phyloP scores from a whole-genome alignment of 2,888 invertebrate genomes.

The Papilio gigon region DNA sequence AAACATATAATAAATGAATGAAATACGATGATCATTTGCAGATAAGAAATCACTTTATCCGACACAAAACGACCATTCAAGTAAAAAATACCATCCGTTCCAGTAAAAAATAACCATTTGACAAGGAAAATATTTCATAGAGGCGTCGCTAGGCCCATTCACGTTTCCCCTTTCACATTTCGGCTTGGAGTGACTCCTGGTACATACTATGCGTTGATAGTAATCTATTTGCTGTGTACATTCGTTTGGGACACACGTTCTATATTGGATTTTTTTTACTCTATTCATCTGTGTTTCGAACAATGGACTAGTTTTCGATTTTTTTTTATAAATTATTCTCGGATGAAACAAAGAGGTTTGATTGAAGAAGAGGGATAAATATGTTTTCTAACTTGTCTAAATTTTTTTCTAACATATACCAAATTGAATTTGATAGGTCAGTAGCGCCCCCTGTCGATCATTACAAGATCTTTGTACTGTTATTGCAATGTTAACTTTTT shows the following conservation, averaged over 20 bases:
- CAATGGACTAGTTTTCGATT: neutral
- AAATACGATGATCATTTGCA: constrained; percentile 36
- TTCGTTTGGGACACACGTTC: constrained; percentile 25
- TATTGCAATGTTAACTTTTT: too few relatives aligned
- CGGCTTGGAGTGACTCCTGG: constrained; percentile 35
- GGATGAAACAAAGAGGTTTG: neutral
- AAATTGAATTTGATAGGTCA: too few relatives aligned
- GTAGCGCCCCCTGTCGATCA: too few relatives aligned
- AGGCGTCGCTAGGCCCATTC: constrained; percentile 38
- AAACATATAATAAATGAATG: constrained; percentile 26
- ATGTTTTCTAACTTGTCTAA: too few relatives aligned
- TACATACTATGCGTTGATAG: constrained; percentile 32
- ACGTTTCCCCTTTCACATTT: constrained; percentile 40
- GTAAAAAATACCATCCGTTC: constrained; percentile 40
- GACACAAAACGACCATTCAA: constrained; percentile 38
- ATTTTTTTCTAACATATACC: too few relatives aligned
- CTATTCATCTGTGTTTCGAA: neutral
- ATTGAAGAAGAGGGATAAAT: neutral
- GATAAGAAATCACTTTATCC: constrained; percentile 40
- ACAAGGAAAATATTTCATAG: constrained; percentile 39
- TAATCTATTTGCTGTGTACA: constrained; percentile 28
- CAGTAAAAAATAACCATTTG: constrained; percentile 41
- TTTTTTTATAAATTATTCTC: neutral
- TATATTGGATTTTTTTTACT: constrained; percentile 2
- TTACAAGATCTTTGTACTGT: too few relatives aligned